Evolutionary conservation across 2,888 invertebrate species (phyloP), one percentile per base, ranked within the genome.

Genomic region (Allophyes oxyacanthae): DNA sequence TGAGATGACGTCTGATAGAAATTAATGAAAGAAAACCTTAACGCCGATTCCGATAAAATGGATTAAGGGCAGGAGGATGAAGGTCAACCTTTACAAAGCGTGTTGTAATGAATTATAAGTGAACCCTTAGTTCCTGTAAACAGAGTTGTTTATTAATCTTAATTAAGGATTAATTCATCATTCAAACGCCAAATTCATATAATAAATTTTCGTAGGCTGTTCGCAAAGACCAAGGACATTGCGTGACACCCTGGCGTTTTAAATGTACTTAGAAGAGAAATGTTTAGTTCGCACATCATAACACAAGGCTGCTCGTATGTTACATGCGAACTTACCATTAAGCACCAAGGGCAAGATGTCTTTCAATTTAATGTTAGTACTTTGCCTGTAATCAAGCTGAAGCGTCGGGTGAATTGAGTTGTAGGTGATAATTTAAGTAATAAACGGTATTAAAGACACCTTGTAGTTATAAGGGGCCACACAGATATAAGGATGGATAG

Each of bases 171-270:
- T 10, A 10, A 32, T 13, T 34, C 34, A 7, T 13, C 5, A 37
- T 37, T 20, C 0, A 14, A 15, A 10, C 15, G 15, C 4, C 10
- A 15, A 20, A 5, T 34, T 34, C 6, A 26, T 50, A 62, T 40
- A 49, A 64, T 51, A 57, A 59, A 53, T 61, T n/a, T 41, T 36
- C 49, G 42, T 45, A 56, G 43, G 44, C 49, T 44, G 54, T 60
- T 64, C 49, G 63, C n/a, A n/a, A n/a, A n/a, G n/a, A n/a, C n/a
- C 79, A 76, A 81, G 81, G 82, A 77, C 81, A 74, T 87, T 70
- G 89, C 89, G 83, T 89, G 89, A 78, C 81, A 76, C 58, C 67
- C 58, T 57, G 73, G 75, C 82, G 81, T 85, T 83, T 76, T 59
- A 60, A 28, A 59, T 32, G 55, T 63, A 55, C 37, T 64, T 53